A percentile compares a stretch with the other conserved stretches of the same genome.
Evolutionary conservation across 2,888 invertebrate genomes (phyloP).

Genomic region (Cantharis rustica): DNA sequence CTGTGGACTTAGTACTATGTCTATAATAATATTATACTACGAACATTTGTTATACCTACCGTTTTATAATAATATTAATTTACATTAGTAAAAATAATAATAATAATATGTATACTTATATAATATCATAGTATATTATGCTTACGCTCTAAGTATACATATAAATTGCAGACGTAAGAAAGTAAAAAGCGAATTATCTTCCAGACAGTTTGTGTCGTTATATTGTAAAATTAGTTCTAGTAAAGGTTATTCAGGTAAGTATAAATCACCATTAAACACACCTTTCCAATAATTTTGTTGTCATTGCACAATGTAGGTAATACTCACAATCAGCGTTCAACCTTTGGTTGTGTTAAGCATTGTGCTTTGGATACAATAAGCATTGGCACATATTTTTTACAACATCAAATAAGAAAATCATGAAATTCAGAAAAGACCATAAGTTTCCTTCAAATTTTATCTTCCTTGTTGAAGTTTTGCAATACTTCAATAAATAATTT

Average conservation of each 20-base stretch:
- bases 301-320: neutral
- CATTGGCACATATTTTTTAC: neutral
- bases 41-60: too few relatives aligned
- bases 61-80: too few relatives aligned
- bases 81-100: too few relatives aligned
- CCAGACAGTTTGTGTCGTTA: neutral
- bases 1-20: too few relatives aligned
- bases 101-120: too few relatives aligned
- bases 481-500: neutral
- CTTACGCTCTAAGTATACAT: too few relatives aligned
- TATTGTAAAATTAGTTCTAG: neutral
- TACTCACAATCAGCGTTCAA: neutral
- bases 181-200: neutral
- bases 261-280: neutral
- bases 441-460: neutral
- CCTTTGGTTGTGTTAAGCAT: neutral
- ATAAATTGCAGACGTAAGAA: neutral
- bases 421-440: neutral
- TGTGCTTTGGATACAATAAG: neutral
- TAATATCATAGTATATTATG: too few relatives aligned
- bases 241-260: neutral
- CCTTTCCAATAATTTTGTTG: neutral
- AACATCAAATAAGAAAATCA: neutral
- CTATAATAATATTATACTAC: too few relatives aligned
- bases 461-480: neutral